phyloP scores from a whole-genome alignment of 2,888 invertebrate species.

The Troides oblongomaculatus region DNA sequence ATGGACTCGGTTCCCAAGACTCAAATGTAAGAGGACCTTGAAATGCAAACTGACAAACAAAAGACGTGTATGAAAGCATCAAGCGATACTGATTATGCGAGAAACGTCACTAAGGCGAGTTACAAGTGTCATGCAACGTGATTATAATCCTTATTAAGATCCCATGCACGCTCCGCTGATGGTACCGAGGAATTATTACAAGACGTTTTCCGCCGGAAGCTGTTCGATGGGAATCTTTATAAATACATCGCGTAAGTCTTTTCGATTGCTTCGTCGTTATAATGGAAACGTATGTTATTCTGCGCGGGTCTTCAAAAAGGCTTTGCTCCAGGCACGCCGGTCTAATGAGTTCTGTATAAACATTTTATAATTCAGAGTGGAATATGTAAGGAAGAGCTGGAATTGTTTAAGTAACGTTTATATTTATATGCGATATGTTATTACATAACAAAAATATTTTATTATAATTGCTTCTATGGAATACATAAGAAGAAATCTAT shows the following conservation, averaged over 20 bases:
- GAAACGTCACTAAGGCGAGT: constrained; percentile 45
- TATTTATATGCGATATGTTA: neutral
- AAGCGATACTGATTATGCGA: constrained; percentile 52
- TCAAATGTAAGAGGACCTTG: constrained; percentile 43
- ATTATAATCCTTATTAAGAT: constrained; percentile 62
- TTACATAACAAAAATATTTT: neutral
- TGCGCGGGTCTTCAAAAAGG: constrained; percentile 23
- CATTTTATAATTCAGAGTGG: constrained; percentile 18
- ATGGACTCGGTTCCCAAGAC: constrained; percentile 14
- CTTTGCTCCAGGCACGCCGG: constrained; percentile 14
- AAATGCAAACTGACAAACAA: constrained; percentile 40
- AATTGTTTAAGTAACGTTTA: neutral
- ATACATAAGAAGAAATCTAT: no score
- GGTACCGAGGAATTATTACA: constrained; percentile 53
- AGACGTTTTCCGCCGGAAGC: constrained; percentile 67
- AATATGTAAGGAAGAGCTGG: neutral
- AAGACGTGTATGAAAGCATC: constrained; percentile 36
- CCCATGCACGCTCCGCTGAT: constrained; percentile 59
- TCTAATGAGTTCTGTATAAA: constrained; percentile 17
- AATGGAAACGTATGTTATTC: constrained; percentile 30
- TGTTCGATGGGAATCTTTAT: constrained; percentile 49
- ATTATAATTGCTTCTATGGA: no score
- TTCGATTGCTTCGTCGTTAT: constrained; percentile 18
- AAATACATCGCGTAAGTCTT: constrained; percentile 30
- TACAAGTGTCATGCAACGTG: constrained; percentile 42